Conservation (phyloP, 2,888 invertebrate species). For the Tetranychus piercei region DNA sequence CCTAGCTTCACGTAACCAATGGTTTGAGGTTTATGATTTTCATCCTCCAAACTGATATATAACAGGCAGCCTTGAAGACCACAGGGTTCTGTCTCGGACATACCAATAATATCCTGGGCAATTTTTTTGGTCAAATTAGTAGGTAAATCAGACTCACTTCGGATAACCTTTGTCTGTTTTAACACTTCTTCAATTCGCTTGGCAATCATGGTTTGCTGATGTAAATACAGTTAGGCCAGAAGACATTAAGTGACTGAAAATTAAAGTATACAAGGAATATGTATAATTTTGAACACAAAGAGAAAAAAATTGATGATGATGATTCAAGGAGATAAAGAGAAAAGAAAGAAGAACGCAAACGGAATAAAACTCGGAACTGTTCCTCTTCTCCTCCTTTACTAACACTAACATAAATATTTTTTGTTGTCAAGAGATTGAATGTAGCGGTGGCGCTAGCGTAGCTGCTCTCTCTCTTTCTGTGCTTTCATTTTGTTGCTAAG, state of each 20-base stretch:
- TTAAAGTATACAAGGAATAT: no score
- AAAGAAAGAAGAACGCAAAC: background rate
- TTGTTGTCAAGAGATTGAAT: no score
- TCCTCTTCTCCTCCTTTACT: no score
- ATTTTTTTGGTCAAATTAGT: conserved; percentile 59
- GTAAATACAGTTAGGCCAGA: background rate
- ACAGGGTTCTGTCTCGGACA: conserved; percentile 74
- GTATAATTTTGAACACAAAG: no score
- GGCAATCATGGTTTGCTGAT: background rate
- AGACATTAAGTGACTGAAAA: no score
- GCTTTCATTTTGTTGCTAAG: background rate
- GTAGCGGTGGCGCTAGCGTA: background rate
- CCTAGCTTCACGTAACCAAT: conserved; percentile 59
- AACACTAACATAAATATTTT: no score
- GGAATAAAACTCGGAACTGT: no score
- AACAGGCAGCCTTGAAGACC: conserved; percentile 66
- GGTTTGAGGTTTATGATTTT: conserved; percentile 41
- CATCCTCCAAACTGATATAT: conserved; percentile 60
- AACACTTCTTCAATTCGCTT: background rate
- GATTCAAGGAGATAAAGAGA: background rate
- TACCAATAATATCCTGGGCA: conserved; percentile 54
- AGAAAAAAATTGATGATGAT: background rate
- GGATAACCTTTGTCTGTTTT: background rate
- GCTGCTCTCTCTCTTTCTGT: no score
- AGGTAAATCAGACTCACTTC: conserved; percentile 38